phyloP scores from a whole-genome alignment of 2,888 invertebrate genomes.

The Cerastis leucographa region DNA sequence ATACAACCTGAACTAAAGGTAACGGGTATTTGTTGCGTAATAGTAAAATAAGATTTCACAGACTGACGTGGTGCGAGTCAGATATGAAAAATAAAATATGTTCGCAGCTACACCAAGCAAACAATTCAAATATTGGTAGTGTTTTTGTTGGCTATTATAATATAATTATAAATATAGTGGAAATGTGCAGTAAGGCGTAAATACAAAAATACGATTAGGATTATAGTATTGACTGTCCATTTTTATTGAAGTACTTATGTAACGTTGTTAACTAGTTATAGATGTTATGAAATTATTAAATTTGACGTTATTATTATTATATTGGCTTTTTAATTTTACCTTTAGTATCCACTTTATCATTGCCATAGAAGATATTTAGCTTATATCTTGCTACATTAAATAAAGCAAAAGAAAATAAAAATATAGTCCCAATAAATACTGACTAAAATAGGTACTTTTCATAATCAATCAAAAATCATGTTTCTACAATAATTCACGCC shows the following conservation, averaged over 20 bases:
- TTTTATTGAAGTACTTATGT: slow-evolving; percentile 70
- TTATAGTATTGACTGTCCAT: slow-evolving; percentile 68
- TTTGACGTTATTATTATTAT: slow-evolving; percentile 69
- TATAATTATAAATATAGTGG: slow-evolving; percentile 57
- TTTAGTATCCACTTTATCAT: not conserved
- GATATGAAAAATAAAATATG: slow-evolving; percentile 72
- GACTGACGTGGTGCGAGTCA: slow-evolving; percentile 73
- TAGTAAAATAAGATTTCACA: slow-evolving; percentile 82
- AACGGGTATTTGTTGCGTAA: slow-evolving; percentile 85
- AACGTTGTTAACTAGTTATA: slow-evolving; percentile 89
- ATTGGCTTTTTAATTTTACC: slow-evolving; percentile 35
- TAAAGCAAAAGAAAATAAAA: not conserved
- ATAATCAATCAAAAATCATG: too few species aligned
- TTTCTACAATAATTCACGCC: not conserved
- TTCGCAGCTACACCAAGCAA: slow-evolving; percentile 65
- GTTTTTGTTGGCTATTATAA: slow-evolving; percentile 67
- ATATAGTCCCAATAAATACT: not conserved
- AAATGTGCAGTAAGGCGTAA: slow-evolving; percentile 55
- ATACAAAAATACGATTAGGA: slow-evolving; percentile 48
- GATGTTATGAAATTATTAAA: slow-evolving; percentile 77
- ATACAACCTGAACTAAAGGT: slow-evolving; percentile 81
- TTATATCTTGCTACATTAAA: not conserved
- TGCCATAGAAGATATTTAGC: not conserved
- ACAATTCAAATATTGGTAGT: slow-evolving; percentile 65
- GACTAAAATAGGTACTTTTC: not conserved